Percentiles rank a stretch among this genome's conserved stretches.
Conservation (phyloP, 2,113 vertebrate genomes). For the Nannospalax galili region DNA sequence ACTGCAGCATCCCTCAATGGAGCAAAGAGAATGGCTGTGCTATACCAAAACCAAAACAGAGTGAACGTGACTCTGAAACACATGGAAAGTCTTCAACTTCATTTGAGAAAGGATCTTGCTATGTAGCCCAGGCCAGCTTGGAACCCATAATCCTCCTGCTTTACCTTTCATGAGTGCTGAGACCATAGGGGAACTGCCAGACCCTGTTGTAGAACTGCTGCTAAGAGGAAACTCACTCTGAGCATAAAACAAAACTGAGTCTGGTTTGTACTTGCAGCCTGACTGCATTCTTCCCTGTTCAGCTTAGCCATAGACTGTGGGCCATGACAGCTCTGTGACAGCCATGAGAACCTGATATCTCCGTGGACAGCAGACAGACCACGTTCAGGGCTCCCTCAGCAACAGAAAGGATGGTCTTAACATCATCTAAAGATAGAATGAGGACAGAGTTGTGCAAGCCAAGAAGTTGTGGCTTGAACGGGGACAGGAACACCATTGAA, state of each 20-base stretch:
- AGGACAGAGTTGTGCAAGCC: background rate
- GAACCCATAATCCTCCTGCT: background rate
- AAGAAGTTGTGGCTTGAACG: background rate
- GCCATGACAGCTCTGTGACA: background rate
- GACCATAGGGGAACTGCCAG: background rate
- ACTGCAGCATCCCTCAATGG: background rate
- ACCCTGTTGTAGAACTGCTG: background rate
- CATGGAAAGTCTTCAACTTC: background rate
- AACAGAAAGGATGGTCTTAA: background rate
- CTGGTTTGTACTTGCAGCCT: background rate
- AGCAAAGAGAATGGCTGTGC: background rate
- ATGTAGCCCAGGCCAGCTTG: background rate
- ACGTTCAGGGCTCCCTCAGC: background rate
- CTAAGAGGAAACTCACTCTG: background rate
- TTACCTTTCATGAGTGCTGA: background rate
- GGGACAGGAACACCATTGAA: background rate
- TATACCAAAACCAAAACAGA: background rate
- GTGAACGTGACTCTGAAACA: background rate
- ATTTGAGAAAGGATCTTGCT: background rate
- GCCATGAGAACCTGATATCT: background rate
- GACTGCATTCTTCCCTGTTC: background rate
- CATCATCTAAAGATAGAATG: background rate
- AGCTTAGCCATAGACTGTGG: background rate
- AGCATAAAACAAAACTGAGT: background rate
- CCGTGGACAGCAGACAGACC: background rate